Conservation (phyloP, 35 echinoderm and acorn worm species). For the Heliocidaris erythrogramma region DNA sequence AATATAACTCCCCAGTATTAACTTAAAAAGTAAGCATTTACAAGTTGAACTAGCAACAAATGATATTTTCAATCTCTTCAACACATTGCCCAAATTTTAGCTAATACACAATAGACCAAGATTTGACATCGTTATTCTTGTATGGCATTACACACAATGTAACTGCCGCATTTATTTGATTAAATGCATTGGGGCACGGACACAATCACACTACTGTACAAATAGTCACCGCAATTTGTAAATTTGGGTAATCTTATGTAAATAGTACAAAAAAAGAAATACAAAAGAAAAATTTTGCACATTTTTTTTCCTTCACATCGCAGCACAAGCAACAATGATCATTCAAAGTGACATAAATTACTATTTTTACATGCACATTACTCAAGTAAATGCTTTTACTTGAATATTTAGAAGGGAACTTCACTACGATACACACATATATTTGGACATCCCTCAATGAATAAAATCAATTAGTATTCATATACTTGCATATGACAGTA, state of each 20-base stretch:
- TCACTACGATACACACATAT: background rate
- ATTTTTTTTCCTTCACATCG: background rate
- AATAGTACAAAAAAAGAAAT: slow-evolving; percentile 5
- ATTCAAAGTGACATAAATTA: background rate
- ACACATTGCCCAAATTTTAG: no score
- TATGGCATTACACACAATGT: slow-evolving; percentile 10
- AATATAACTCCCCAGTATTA: no score
- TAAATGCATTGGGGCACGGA: background rate
- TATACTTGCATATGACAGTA: background rate
- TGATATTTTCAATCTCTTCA: no score
- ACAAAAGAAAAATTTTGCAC: slow-evolving; percentile 7
- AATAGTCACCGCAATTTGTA: background rate
- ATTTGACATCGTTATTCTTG: background rate
- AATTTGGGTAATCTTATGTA: background rate
- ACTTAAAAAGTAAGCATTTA: background rate
- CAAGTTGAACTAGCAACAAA: no score
- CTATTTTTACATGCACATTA: background rate
- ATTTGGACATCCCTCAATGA: no score
- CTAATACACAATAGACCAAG: background rate
- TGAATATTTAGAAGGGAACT: background rate
- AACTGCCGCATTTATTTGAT: background rate
- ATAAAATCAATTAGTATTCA: background rate
- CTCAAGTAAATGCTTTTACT: background rate
- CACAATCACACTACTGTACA: background rate
- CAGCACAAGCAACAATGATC: background rate